Conservation (phyloP, 2,113 vertebrate genomes). For the Anhinga rufa region DNA sequence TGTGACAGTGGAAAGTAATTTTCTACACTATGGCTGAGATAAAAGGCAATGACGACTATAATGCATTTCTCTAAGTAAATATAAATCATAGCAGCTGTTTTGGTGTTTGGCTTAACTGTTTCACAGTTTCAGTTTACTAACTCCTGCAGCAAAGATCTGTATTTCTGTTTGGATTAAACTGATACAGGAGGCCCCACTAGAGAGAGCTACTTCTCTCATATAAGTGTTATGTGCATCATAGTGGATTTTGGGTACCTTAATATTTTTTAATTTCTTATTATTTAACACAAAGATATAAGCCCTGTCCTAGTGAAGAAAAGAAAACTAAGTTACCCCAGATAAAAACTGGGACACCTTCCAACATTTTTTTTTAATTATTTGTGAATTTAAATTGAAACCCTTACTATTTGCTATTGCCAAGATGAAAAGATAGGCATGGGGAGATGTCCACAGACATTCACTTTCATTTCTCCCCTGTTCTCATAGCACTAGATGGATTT, state of each 20-base stretch:
- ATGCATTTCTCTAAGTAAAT: background rate
- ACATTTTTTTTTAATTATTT: background rate
- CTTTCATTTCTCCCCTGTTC: slow-evolving; percentile 14
- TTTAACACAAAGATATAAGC: background rate
- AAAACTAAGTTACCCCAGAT: background rate
- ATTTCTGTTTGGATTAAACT: background rate
- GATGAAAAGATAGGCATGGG: background rate
- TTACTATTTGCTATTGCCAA: background rate
- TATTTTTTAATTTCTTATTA: background rate
- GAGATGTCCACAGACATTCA: background rate
- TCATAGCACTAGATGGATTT: slow-evolving; percentile 9
- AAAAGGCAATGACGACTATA: background rate
- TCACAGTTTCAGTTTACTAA: background rate
- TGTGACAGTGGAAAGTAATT: background rate
- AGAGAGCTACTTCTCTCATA: background rate
- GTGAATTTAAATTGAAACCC: background rate
- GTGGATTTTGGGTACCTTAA: background rate
- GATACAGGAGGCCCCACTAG: background rate
- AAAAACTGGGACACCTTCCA: background rate
- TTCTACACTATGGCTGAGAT: background rate
- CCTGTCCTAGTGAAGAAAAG: background rate
- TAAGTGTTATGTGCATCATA: no score
- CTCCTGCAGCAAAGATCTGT: background rate
- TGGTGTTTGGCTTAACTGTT: background rate
- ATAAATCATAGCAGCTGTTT: background rate